phyloP scores from a whole-genome alignment of 2,888 invertebrate species.

The Callinectes sapidus region DNA sequence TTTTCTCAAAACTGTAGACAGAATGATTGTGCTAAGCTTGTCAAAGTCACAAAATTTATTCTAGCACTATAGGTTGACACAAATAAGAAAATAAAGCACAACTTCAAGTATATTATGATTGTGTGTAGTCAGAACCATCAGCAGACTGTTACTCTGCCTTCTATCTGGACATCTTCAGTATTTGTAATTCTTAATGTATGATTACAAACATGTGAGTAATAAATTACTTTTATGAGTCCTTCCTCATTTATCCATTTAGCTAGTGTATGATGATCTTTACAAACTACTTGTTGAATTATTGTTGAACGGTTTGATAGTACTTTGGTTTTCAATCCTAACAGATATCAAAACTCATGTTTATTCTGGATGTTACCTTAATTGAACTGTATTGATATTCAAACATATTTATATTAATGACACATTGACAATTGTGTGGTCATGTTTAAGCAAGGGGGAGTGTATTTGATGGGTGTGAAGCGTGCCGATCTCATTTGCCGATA shows the following conservation, averaged over 20 bases:
- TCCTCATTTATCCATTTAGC: background rate
- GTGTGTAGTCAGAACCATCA: constrained; percentile 47
- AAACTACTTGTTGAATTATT: background rate
- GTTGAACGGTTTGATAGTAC: background rate
- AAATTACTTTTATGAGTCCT: constrained; percentile 59
- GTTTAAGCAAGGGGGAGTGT: no score
- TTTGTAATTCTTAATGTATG: constrained; percentile 71
- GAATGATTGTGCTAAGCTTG: constrained; percentile 60
- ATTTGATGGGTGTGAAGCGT: no score
- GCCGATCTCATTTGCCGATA: no score
- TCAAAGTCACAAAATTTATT: constrained; percentile 63
- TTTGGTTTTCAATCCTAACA: no score
- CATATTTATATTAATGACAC: no score
- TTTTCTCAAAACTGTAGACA: constrained; percentile 51
- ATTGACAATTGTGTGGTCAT: no score
- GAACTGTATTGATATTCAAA: no score
- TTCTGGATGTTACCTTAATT: no score
- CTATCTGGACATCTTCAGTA: constrained; percentile 66
- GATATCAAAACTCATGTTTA: no score
- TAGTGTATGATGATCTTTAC: background rate
- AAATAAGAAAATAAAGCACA: constrained; percentile 59
- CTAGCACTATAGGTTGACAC: constrained; percentile 53
- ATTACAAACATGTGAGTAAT: constrained; percentile 69
- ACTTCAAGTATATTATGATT: constrained; percentile 53
- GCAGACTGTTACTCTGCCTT: constrained; percentile 58